Conservation (phyloP, 2,113 vertebrate genomes). For the Martes martes region DNA sequence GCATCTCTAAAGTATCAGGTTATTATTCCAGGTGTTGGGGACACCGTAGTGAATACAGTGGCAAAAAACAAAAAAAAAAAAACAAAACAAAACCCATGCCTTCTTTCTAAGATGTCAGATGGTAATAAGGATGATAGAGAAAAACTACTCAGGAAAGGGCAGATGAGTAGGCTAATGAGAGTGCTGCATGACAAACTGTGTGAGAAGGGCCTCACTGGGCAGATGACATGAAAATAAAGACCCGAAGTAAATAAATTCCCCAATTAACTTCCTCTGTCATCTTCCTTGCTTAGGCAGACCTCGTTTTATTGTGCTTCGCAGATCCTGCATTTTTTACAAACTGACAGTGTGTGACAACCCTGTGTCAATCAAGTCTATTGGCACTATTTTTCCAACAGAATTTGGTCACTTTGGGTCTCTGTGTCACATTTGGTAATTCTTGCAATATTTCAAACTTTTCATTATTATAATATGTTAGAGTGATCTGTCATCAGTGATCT, state of each 20-base stretch:
- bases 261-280: constrained; percentile 4
- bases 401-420: neutral
- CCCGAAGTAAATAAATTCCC: neutral
- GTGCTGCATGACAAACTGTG: neutral
- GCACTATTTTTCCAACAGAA: neutral
- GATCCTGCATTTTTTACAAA: neutral
- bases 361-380: neutral
- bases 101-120: neutral
- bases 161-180: neutral
- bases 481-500: neutral
- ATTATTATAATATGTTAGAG: neutral
- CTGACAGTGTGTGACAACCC: neutral
- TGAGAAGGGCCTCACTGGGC: neutral
- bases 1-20: neutral
- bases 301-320: neutral
- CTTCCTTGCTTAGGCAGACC: neutral
- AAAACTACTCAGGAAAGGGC: neutral
- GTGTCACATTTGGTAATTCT: neutral
- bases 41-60: neutral
- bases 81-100: too few species aligned
- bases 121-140: neutral
- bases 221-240: neutral
- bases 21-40: neutral
- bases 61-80: neutral
- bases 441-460: neutral